Evolutionary conservation across 2,888 invertebrate genomes (phyloP), one percentile per base, ranked within the genome.

Genomic region (Pollenia griseotomentosa): DNA sequence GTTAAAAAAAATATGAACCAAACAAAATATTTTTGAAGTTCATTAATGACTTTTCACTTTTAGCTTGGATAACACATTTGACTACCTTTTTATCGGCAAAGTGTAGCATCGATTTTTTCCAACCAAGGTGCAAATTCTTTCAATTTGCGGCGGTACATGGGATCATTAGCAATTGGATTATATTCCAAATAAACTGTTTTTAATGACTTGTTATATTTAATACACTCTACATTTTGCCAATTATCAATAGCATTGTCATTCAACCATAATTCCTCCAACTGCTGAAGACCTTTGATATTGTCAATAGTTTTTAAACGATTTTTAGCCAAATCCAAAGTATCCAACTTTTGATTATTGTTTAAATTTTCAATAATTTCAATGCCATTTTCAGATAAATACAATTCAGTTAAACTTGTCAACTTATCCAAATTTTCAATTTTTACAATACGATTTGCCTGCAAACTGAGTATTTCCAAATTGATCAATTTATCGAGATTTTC

Each of bases 221-320:
- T 94, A 75, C 95, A 94, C 51, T 98, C 97, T 2, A 99, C 92
- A 23, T 96, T 96, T 19, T 95, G 94, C 99, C 99, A 99, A 66
- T 97, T 96, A 63, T 95, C 94, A 63, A 99, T 95, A 89, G 96
- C 94, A 93, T 99, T 99, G 93, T 99, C 96, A 92, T 99, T 99
- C 86, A 99, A 94, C 99, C 99, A 99, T 90, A 99, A 95, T 93
- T 99, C 99, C 91, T 98, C 96, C 88, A 99, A 94, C n/a, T 96
- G 94, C 2, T 90, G 92, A 90, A 99, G 95, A 92, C 97, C 96
- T 12, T 94, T 94, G 12, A 99, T 93, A 92, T 98, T 97, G 87
- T 96, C 95, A 88, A 99, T 96, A 2, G 93, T 94, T 53, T 96
- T 95, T 33, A 99, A 96, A 91, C 96, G 96, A 93, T 99, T 99